A percentile compares a stretch with the other conserved stretches of the same genome.
These are phyloP conservation scores for Polyommatus icarus DNA, from an alignment of 2,888 invertebrate species.

Conservation along the genomic window DNA sequence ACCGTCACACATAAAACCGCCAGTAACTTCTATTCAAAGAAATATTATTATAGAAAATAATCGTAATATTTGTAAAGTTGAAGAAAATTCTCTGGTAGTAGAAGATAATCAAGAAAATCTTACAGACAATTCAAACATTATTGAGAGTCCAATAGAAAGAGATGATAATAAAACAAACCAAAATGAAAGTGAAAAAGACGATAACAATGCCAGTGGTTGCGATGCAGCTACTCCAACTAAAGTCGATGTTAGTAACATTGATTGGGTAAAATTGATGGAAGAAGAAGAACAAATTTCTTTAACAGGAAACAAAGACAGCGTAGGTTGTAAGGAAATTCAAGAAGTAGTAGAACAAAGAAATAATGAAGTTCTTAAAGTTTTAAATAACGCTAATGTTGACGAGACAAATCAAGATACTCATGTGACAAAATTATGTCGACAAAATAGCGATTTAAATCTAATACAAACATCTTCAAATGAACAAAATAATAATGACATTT, in stretches of 20 bases:
- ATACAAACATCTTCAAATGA: conserved; percentile 50
- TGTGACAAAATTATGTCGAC: conserved; percentile 23
- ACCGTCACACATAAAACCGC: background rate
- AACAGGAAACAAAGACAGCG: conserved; percentile 42
- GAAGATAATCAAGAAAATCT: background rate
- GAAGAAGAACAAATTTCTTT: conserved; percentile 62
- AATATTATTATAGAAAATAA: background rate
- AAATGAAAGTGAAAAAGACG: background rate
- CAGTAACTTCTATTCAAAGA: background rate
- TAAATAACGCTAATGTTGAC: conserved; percentile 26
- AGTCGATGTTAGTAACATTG: conserved; percentile 51
- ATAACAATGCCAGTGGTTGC: background rate
- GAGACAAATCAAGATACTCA: conserved; percentile 1
- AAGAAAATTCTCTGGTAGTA: background rate
- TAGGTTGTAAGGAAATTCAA: conserved; percentile 42
- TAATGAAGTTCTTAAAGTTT: conserved; percentile 49
- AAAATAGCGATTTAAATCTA: conserved; percentile 10
- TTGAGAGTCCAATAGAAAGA: background rate
- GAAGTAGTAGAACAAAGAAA: conserved; percentile 67
- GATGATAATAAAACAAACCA: background rate
- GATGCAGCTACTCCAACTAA: background rate
- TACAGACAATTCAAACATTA: background rate
- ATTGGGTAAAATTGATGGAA: conserved; percentile 70
- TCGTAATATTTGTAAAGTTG: background rate
- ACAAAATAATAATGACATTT: conserved; percentile 70